Base-by-base conservation (phyloP, 2,888 invertebrate genomes). In the Polylopha cassiicola region DNA sequence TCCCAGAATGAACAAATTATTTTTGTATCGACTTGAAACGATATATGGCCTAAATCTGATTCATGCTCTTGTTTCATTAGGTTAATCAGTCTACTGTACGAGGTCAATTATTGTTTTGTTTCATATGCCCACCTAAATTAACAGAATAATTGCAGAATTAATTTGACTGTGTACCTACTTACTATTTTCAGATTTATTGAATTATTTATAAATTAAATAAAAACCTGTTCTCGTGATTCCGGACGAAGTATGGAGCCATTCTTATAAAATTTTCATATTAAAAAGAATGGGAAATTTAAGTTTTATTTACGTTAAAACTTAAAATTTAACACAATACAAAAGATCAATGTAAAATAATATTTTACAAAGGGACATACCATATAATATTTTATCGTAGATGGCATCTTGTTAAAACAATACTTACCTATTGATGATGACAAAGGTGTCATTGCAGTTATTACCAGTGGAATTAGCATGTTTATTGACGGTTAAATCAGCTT, bases 361-460 rank as follows among this genome's bases (percentile, higher is more conserved):
- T n/a, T n/a, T n/a, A n/a, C n/a, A n/a, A n/a, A n/a, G n/a, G n/a
- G n/a, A n/a, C n/a, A n/a, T n/a, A n/a, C n/a, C n/a, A n/a, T n/a
- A n/a, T n/a, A n/a, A n/a, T n/a, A n/a, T n/a, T n/a, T n/a, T n/a
- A n/a, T n/a, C n/a, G n/a, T n/a, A n/a, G n/a, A n/a, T n/a, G n/a
- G n/a, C n/a, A n/a, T n/a, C n/a, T n/a, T n/a, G n/a, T n/a, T n/a
- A n/a, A n/a, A n/a, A n/a, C n/a, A n/a, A 18, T 29, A 18, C 29
- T 10, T 24, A 20, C 31, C 11, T 13, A 20, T 34, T 41, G 21
- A 32, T 16, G 61, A 56, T 53, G 63, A 58, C 53, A 48, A 54
- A 65, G 60, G 62, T 62, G 66, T 66, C 65, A 59, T 62, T 61
- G 55, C 44, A 44, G 43, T 52, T 47, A 54, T 46, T 36, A 41